Evolutionary conservation across 2,113 vertebrate species (phyloP), one percentile per base, ranked within the genome.

Genomic region (Trematomus loennbergii): DNA sequence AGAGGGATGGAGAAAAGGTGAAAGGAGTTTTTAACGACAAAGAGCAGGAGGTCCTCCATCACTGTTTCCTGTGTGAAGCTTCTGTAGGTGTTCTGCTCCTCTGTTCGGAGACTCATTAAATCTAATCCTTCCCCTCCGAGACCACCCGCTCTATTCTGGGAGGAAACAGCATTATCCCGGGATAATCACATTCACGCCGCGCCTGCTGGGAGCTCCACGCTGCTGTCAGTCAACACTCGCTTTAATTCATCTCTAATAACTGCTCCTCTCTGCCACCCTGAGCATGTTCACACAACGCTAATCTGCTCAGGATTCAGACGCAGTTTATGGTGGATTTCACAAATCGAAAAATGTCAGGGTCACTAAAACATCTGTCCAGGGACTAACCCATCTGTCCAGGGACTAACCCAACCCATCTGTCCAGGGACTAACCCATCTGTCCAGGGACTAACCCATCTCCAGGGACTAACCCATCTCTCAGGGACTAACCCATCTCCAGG

Each of bases 41-140:
- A 61, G 50, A 36, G 49, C 20, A 12, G 76, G 68, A 18, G 15
- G 52, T 58, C 63, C 75, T 83, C 62, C 29, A 63, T 71, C 67
- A 55, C 25, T 13, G 5, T 12, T 12, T 8, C 20, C 12, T 29
- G 3, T 29, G 29, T 29, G 29, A 29, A 29, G 29, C 36, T 40
- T 8, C 36, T 20, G 64, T 52, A 40, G 72, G 20, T 11, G 77
- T 63, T 67, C 63, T 43, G 33, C 49, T 59, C 25, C 43, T 46
- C 54, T 5, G 33, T 22, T 72, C 75, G 22, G 40, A 62, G 81
- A 65, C 65, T 86, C 86, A 90, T 90, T 88, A 84, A 90, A 83
- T 87, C 64, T 82, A 75, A 78, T 90, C 76, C 81, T 54, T 65
- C 78, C 75, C 78, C 83, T 78, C 75, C 5, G 88, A 88, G 86